phyloP scores from a whole-genome alignment of 2,113 vertebrate species.

The Myanophis thanlyinensis region DNA sequence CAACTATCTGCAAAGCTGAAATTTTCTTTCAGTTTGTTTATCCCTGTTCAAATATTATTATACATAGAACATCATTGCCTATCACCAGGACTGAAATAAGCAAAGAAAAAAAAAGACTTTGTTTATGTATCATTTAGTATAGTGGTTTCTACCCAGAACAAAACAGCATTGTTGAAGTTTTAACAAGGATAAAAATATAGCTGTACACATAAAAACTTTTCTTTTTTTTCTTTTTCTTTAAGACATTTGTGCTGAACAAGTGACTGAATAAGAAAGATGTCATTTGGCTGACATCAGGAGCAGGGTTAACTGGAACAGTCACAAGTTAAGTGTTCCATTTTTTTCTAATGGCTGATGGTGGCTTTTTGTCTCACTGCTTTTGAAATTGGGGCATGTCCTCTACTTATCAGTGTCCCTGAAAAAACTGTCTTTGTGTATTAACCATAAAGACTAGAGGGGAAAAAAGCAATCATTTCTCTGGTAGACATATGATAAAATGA shows the following conservation, averaged over 20 bases:
- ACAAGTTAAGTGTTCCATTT: neutral
- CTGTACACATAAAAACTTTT: neutral
- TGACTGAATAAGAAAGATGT: neutral
- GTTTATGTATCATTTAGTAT: neutral
- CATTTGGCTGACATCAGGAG: neutral
- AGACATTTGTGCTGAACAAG: neutral
- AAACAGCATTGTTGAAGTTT: neutral
- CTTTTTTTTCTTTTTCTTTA: neutral
- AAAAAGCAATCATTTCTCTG: neutral
- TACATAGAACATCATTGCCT: neutral
- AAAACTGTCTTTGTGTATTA: neutral
- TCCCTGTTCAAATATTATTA: neutral
- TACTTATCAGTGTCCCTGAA: neutral
- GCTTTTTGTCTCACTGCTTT: neutral
- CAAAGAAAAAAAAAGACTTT: neutral
- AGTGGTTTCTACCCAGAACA: neutral
- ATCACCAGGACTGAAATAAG: neutral
- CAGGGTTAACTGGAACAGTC: neutral
- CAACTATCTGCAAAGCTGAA: neutral
- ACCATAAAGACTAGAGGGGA: neutral
- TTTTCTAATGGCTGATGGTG: neutral
- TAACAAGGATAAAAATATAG: neutral
- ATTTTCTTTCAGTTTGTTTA: neutral
- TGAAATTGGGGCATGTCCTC: neutral
- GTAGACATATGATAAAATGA: neutral